Evolutionary conservation across 2,888 invertebrate species (phyloP), one percentile per base, ranked within the genome.

Genomic region (Nomada fabriciana): DNA sequence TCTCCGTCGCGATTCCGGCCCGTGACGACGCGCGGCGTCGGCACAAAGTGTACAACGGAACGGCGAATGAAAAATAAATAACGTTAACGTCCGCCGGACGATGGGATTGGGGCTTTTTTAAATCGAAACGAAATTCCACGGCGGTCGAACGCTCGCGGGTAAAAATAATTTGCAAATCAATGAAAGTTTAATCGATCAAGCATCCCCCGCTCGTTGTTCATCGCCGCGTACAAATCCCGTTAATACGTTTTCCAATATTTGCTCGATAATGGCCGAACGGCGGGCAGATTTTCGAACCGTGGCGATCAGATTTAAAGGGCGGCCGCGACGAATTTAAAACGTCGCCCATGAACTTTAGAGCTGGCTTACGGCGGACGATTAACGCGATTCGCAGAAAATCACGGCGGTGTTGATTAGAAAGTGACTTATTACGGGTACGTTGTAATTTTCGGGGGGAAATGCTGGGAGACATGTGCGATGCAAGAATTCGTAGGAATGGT

Each of bases 161-260:
- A 42, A 68, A 76, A 76, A 36, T 78, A 55, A 68, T 76, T 76
- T 43, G 55, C 29, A 43, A 60, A 73, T 73, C 80, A 73, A 67
- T 71, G 29, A 61, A 71, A 78, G 71, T 60, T 71, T 70, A 70
- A 79, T 79, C 79, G 79, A 79, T 79, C 70, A 53, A 71, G 78
- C 36, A 53, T 59, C 53, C 53, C 25, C 9, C 15, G 18, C 18
- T 20, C 25, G 57, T 42, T 57, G 42, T 15, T 75, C 63, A 29
- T 20, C 57, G 50, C 53, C 23, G 36, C 43, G 36, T 36, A 52
- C n/a, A 47, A 53, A 50, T 47, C 52, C 47, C 68, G 80, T 57
- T 79, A 80, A 79, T 68, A 52, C 55, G 72, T 65, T 79, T 73
- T 53, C 79, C 79, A 79, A 80, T 79, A 80, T 80, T 80, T 80